These are phyloP conservation scores for Aphidius gifuensis DNA, from an alignment of 1,140 invertebrate species.

Conservation along the genomic window DNA sequence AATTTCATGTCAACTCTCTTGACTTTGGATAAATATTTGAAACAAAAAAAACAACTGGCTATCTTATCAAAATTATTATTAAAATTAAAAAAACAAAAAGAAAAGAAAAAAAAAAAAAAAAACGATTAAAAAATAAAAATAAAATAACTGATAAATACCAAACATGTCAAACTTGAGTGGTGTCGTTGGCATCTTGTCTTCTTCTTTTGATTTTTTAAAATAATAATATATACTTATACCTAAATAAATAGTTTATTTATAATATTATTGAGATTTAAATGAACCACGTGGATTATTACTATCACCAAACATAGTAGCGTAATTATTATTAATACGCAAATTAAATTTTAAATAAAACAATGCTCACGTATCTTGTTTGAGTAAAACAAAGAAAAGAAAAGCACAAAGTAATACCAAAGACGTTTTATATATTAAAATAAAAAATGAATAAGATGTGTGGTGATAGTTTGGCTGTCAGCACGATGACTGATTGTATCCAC, in stretches of 20 bases:
- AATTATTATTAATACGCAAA: too few species aligned
- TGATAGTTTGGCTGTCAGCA: not conserved
- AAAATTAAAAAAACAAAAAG: not conserved
- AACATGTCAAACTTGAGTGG: slow-evolving; percentile 33
- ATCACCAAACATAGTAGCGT: too few species aligned
- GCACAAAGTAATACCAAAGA: too few species aligned
- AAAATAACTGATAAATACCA: slow-evolving; percentile 23
- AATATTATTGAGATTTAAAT: too few species aligned
- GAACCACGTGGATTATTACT: too few species aligned
- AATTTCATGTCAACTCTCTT: too few species aligned
- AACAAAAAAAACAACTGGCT: too few species aligned
- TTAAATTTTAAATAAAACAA: too few species aligned
- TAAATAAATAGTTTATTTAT: too few species aligned
- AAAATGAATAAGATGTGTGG: not conserved
- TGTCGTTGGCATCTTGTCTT: slow-evolving; percentile 32
- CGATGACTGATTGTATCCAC: not conserved
- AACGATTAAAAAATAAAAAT: slow-evolving; percentile 1
- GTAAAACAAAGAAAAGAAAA: too few species aligned
- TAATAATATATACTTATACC: not conserved
- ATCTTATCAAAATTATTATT: not conserved
- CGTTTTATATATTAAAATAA: not conserved
- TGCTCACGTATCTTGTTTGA: too few species aligned
- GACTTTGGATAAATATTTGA: too few species aligned
- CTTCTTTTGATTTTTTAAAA: not conserved
- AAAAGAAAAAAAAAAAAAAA: slow-evolving; percentile 6